A percentile compares a stretch with the other conserved stretches of the same genome.
These are phyloP conservation scores for Alfaro cultratus DNA, from an alignment of 2,797 vertebrate genomes.

Conservation along the genomic window DNA sequence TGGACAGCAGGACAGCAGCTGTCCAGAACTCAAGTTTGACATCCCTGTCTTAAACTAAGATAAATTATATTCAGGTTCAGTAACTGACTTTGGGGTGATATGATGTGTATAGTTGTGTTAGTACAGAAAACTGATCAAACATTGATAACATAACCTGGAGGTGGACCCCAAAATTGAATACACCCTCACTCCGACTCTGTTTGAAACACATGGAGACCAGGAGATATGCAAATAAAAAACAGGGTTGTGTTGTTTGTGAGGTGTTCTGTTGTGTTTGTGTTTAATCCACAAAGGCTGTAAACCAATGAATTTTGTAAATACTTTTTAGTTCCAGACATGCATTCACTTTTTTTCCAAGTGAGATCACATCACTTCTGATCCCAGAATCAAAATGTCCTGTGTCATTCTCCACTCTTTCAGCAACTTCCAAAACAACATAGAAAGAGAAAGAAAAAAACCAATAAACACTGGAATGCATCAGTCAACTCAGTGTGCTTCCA, in stretches of 20 bases:
- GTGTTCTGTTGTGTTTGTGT: neutral
- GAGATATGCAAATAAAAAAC: constrained; percentile 3
- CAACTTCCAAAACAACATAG: constrained; percentile 39
- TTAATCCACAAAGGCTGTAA: neutral
- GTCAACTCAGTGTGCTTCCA: constrained; percentile 52
- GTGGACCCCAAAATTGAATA: neutral
- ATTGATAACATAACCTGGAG: neutral
- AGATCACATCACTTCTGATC: constrained; percentile 6
- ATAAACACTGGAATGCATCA: constrained; percentile 47
- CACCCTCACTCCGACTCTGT: neutral
- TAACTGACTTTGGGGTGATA: neutral
- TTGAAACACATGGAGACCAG: neutral
- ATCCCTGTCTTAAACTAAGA: neutral
- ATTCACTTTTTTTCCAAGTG: neutral
- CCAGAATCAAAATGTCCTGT: constrained; percentile 2
- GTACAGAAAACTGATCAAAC: neutral
- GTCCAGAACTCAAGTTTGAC: neutral
- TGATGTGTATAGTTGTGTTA: neutral
- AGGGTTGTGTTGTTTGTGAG: neutral
- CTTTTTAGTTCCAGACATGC: neutral
- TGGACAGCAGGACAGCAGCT: neutral
- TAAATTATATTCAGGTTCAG: neutral
- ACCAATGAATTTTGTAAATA: neutral
- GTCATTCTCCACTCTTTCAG: constrained; percentile 8
- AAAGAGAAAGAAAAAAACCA: neutral